Evolutionary conservation across 2,888 invertebrate genomes (phyloP).

Genomic region (Gasteruption jaculator): DNA sequence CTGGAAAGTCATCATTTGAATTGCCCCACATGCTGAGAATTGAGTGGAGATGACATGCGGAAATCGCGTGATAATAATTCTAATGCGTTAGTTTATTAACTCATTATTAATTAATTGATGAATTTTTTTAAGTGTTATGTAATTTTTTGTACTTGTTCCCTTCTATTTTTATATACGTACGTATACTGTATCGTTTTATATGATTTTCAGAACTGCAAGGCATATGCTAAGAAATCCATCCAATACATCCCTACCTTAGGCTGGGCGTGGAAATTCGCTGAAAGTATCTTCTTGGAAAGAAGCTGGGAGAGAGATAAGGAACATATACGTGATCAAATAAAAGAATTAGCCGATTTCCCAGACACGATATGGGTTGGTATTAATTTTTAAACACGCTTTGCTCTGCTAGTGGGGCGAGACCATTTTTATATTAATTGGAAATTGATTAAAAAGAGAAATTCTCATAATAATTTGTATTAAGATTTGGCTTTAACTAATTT

Average conservation of each 20-base stretch:
- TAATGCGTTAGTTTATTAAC: too few species aligned
- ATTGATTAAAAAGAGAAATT: not conserved
- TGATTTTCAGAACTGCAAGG: conserved; percentile 87
- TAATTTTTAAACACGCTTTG: not conserved
- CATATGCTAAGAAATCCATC: conserved; percentile 89
- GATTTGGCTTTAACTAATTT: too few species aligned
- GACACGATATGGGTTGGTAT: conserved; percentile 80
- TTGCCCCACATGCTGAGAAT: too few species aligned
- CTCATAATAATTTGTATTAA: too few species aligned
- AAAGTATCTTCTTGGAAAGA: conserved; percentile 89
- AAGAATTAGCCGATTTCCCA: conserved; percentile 80
- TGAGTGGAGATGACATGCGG: too few species aligned
- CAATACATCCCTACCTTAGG: conserved; percentile 89
- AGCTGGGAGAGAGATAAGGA: conserved; percentile 87
- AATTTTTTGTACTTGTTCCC: not conserved
- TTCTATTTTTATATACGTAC: not conserved
- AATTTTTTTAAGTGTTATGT: too few species aligned
- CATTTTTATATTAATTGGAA: conserved; percentile 4
- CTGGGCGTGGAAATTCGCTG: conserved; percentile 95
- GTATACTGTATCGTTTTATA: not conserved
- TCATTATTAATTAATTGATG: not conserved
- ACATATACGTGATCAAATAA: conserved; percentile 74
- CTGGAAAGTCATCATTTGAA: too few species aligned
- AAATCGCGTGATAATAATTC: too few species aligned
- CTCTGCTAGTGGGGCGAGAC: not conserved